Evolutionary conservation across 2,797 vertebrate genomes (phyloP).

Genomic region (Gallinago stenura): DNA sequence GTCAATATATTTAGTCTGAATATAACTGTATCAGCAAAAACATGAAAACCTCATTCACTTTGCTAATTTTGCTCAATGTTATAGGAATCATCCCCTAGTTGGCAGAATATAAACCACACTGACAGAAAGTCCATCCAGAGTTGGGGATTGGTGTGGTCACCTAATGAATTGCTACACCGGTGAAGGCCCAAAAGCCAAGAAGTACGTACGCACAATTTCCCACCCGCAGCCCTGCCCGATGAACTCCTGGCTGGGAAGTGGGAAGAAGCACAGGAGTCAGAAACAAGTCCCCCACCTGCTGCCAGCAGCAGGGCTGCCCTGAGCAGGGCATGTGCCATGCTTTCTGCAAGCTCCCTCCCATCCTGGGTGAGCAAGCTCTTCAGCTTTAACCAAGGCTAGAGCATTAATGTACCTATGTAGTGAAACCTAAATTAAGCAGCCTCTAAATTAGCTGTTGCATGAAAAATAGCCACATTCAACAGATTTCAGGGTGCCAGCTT

Average conservation of each 20-base stretch:
- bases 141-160: not conserved
- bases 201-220: not conserved
- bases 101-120: not conserved
- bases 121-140: not conserved
- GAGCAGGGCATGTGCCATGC: not conserved
- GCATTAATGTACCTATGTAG: not conserved
- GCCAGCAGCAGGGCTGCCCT: not conserved
- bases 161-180: not conserved
- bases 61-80: not conserved
- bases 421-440: not conserved
- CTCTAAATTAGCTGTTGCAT: not conserved
- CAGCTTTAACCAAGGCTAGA: not conserved
- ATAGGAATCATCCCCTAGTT: not conserved
- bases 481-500: not conserved
- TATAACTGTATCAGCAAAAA: not conserved
- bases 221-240: accelerated
- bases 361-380: not conserved
- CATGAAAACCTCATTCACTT: not conserved
- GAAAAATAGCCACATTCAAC: not conserved
- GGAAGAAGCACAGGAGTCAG: not conserved
- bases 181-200: not conserved
- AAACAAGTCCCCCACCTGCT: not conserved
- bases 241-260: not conserved
- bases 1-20: not conserved
- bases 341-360: not conserved